A percentile compares a stretch with the other conserved stretches of the same genome.
Evolutionary conservation across 2,797 vertebrate genomes (phyloP).

Genomic region (Sebastes variabilis): DNA sequence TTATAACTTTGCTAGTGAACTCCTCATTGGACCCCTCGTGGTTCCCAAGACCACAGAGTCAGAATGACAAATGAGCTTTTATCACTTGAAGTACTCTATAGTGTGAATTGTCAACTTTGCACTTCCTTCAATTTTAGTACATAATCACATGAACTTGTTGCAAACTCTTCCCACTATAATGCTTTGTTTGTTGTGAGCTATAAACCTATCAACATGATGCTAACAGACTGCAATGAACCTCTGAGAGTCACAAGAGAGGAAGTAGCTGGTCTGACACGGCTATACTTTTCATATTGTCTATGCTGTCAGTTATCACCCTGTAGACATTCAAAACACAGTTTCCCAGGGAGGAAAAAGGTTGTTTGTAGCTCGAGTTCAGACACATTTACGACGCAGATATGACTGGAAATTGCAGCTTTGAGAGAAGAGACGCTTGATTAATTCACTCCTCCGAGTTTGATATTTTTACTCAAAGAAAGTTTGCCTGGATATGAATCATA

Average conservation of each 20-base stretch:
- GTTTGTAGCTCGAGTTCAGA: conserved; percentile 19
- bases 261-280: conserved; percentile 35
- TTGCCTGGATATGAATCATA: conserved; percentile 1
- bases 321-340: conserved; percentile 28
- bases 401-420: conserved; percentile 3
- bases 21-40: background rate
- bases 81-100: background rate
- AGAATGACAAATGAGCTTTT: conserved; percentile 17
- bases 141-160: conserved; percentile 34
- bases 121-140: conserved; percentile 63
- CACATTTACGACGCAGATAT: conserved; percentile 49
- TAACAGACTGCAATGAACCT: conserved; percentile 34
- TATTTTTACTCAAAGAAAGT: background rate
- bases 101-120: conserved; percentile 30
- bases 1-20: background rate
- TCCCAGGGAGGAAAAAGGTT: conserved; percentile 30
- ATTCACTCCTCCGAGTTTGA: conserved; percentile 9
- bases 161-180: conserved; percentile 43
- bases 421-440: conserved; percentile 4
- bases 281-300: background rate
- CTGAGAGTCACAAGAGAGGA: conserved; percentile 55
- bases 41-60: conserved; percentile 15
- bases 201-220: conserved; percentile 57
- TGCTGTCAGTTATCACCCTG: conserved; percentile 33
- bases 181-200: conserved; percentile 52